These are phyloP conservation scores for Drosophila repleta DNA, from an alignment of 1,140 invertebrate species.

Conservation along the genomic window DNA sequence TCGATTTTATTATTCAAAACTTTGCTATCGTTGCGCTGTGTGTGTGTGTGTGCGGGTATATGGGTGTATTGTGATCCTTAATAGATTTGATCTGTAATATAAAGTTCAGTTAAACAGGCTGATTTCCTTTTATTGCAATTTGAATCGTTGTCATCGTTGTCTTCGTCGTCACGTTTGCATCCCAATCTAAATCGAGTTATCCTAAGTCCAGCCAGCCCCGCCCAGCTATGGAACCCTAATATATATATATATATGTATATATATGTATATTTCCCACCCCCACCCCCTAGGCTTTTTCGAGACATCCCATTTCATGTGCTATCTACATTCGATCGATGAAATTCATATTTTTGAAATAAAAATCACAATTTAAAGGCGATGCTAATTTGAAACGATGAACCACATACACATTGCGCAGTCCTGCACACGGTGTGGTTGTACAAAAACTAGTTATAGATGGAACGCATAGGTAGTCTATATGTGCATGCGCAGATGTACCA, in stretches of 20 bases:
- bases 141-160: constrained; percentile 44
- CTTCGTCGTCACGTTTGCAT: constrained; percentile 28
- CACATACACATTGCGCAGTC: constrained; percentile 12
- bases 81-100: constrained; percentile 19
- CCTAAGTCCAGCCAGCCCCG: background rate
- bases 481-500: constrained; percentile 14
- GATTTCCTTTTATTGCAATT: constrained; percentile 36
- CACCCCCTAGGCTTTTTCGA: constrained; percentile 14
- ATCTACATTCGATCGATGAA: constrained; percentile 20
- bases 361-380: constrained; percentile 25
- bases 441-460: constrained; percentile 44
- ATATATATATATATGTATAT: background rate
- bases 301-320: constrained; percentile 7
- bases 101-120: constrained; percentile 18
- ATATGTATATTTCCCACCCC: no score
- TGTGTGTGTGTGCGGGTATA: constrained; percentile 3
- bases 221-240: background rate
- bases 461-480: constrained; percentile 27
- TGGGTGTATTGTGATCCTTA: background rate
- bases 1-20: constrained; percentile 13
- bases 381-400: constrained; percentile 37
- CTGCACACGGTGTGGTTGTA: background rate
- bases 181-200: background rate
- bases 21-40: constrained; percentile 18
- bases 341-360: constrained; percentile 43